These are phyloP conservation scores for Caenorhabditis imperialis DNA, from an alignment of 2,888 invertebrate genomes.

Conservation along the genomic window DNA sequence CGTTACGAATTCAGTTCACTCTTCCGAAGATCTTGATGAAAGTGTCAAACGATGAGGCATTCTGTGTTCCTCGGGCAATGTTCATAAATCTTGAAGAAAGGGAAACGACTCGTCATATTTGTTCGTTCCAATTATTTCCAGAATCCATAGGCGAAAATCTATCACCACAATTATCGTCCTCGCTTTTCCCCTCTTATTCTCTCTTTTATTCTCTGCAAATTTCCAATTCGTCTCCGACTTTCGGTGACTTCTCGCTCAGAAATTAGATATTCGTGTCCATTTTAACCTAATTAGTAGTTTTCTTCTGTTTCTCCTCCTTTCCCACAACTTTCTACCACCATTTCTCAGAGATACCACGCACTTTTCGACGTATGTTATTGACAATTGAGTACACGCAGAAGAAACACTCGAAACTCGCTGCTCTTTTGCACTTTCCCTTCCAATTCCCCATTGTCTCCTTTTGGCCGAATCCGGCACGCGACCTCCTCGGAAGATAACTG, in stretches of 20 bases:
- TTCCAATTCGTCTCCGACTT: not conserved
- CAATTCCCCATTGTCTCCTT: constrained; percentile 1
- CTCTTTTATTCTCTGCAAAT: not conserved
- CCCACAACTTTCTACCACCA: not conserved
- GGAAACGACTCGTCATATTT: no score
- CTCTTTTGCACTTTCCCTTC: not conserved
- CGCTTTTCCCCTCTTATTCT: not conserved
- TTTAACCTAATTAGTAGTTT: constrained; percentile 51
- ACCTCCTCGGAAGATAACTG: constrained; percentile 36
- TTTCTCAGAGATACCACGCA: not conserved
- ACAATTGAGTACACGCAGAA: not conserved
- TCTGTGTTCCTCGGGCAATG: no score
- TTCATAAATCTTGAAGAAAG: no score
- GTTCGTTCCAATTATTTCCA: no score
- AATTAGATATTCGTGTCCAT: constrained; percentile 51
- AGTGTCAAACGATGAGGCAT: no score
- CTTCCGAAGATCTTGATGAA: not conserved
- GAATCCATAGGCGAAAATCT: no score
- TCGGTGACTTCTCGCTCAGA: not conserved
- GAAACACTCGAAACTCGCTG: not conserved
- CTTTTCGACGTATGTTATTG: no score
- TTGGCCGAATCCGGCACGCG: not conserved
- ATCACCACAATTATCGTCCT: no score
- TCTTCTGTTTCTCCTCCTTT: constrained; percentile 17
- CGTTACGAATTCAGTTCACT: constrained; percentile 18